Conservation (phyloP, 2,797 vertebrate genomes). For the Aphelocoma californica region DNA sequence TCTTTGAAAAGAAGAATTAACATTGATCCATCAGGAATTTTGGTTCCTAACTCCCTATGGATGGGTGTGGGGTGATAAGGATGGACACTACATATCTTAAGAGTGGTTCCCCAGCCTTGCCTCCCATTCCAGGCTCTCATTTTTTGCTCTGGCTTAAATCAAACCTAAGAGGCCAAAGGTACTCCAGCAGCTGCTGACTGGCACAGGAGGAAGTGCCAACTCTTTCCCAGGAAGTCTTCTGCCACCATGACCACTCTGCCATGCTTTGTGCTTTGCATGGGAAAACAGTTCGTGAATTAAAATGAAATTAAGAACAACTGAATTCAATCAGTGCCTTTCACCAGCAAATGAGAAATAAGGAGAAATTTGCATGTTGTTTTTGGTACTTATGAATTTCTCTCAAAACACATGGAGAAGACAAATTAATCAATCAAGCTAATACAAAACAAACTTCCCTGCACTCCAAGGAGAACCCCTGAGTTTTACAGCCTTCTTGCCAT, state of each 20-base stretch:
- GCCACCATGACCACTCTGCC: background rate
- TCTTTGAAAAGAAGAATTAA: background rate
- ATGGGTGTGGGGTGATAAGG: background rate
- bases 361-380: background rate
- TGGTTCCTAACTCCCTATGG: background rate
- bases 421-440: conserved; percentile 13
- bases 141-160: background rate
- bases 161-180: background rate
- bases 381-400: background rate
- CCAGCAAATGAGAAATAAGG: background rate
- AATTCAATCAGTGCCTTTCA: background rate
- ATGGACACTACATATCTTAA: background rate
- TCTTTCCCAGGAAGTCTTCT: background rate
- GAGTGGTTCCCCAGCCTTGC: background rate
- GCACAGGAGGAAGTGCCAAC: background rate
- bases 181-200: background rate
- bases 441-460: background rate
- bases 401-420: background rate
- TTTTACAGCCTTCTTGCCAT: background rate
- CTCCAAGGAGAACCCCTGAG: background rate
- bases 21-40: background rate
- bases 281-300: background rate
- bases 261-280: background rate
- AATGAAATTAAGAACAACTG: background rate
- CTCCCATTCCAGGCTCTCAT: background rate